These are phyloP conservation scores for Phthorimaea operculella DNA, from an alignment of 1,140 invertebrate species.

Conservation along the genomic window DNA sequence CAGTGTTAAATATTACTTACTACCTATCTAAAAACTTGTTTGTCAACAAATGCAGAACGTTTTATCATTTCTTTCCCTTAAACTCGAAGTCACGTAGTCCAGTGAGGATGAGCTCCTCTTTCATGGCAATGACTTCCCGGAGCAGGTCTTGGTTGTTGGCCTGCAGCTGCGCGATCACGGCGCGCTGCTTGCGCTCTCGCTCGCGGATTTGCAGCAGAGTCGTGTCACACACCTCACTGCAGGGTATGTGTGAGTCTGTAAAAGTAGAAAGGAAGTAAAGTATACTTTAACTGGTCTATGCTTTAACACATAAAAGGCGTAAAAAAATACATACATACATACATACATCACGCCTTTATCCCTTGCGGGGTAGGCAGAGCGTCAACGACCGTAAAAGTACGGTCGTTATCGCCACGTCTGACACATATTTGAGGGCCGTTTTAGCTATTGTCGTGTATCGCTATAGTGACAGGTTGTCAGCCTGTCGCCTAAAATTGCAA, in stretches of 20 bases:
- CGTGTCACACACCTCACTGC: constrained; percentile 40
- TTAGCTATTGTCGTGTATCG: no score
- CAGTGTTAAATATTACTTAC: no score
- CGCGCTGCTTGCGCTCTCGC: constrained; percentile 39
- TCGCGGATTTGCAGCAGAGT: constrained; percentile 37
- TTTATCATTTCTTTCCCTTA: neutral
- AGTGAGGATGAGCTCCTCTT: constrained; percentile 46
- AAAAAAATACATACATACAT: no score
- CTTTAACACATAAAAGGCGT: no score
- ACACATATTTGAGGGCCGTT: no score
- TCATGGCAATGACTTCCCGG: constrained; percentile 43
- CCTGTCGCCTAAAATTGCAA: no score
- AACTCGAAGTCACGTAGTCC: constrained; percentile 19
- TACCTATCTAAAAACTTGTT: neutral
- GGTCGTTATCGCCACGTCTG: no score
- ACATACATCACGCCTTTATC: no score
- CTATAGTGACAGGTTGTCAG: no score
- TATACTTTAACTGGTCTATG: no score
- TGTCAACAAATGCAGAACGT: neutral
- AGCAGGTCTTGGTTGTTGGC: constrained; percentile 46
- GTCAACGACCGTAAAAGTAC: no score
- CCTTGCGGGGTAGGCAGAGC: no score
- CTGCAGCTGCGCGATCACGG: constrained; percentile 42
- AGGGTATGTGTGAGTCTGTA: constrained; percentile 28
- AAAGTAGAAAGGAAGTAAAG: constrained; percentile 14